These are phyloP conservation scores for Muraenolepis orangiensis DNA, from an alignment of 2,797 vertebrate genomes.

Conservation along the genomic window DNA sequence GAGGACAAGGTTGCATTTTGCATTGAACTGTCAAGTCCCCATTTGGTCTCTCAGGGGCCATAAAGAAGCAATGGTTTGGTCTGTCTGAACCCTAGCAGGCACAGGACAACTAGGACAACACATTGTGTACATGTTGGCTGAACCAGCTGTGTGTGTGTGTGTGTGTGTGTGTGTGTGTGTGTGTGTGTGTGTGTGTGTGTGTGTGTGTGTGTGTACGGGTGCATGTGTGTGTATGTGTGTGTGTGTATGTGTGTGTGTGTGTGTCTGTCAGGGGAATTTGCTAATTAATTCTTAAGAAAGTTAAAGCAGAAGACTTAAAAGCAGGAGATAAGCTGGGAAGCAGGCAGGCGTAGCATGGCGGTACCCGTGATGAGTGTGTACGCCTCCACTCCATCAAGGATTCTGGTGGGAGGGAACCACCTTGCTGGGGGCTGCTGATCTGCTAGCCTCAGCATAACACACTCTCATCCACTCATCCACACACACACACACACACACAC, in stretches of 20 bases:
- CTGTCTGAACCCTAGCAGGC: background rate
- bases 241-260: background rate
- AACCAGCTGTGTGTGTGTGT: background rate
- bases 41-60: background rate
- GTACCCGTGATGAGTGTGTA: background rate
- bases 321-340: background rate
- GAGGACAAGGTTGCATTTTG: background rate
- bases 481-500: no score
- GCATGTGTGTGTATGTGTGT: background rate
- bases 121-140: background rate
- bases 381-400: background rate
- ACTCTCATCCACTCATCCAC: background rate
- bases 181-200: background rate
- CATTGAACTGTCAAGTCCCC: background rate
- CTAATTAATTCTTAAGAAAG: background rate
- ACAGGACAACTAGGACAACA: background rate
- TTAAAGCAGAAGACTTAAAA: background rate
- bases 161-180: background rate
- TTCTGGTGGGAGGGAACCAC: background rate
- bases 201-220: background rate
- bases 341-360: background rate
- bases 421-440: slow-evolving; percentile 29
- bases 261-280: background rate
- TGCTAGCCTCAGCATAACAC: slow-evolving; percentile 1
- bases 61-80: background rate